Percentiles rank a stretch among this genome's conserved stretches.
These are phyloP conservation scores for Synanthedon andrenaeformis DNA, from an alignment of 2,888 invertebrate genomes.

Conservation along the genomic window DNA sequence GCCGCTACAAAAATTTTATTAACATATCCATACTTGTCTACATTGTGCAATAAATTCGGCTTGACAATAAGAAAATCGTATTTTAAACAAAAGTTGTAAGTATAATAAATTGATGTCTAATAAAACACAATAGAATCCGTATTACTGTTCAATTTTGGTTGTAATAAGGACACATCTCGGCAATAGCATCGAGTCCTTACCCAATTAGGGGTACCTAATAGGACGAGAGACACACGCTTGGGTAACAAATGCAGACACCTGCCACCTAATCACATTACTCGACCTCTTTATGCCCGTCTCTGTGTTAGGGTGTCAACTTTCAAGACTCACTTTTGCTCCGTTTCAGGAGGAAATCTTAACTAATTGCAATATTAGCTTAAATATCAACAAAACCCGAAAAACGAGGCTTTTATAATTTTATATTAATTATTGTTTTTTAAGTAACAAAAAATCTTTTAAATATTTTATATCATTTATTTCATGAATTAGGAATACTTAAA, in stretches of 20 bases:
- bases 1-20: too few relatives aligned
- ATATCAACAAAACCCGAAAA: too few relatives aligned
- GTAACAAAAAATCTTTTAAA: too few relatives aligned
- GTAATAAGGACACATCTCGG: constrained; percentile 5
- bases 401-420: too few relatives aligned
- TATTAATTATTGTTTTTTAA: too few relatives aligned
- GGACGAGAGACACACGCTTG: constrained; percentile 14
- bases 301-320: constrained; percentile 5
- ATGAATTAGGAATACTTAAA: too few relatives aligned
- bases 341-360: neutral
- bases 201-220: constrained; percentile 40
- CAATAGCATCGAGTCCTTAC: constrained; percentile 18
- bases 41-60: too few relatives aligned
- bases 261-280: constrained; percentile 33
- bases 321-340: constrained; percentile 6
- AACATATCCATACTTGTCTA: too few relatives aligned
- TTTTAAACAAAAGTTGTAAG: too few relatives aligned
- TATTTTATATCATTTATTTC: too few relatives aligned
- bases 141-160: constrained; percentile 3
- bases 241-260: constrained; percentile 48
- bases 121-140: constrained; percentile 7
- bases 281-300: constrained; percentile 16
- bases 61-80: too few relatives aligned
- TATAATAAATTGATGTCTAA: too few relatives aligned
- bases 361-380: neutral